These are phyloP conservation scores for Epirrita christyi DNA, from an alignment of 2,888 invertebrate species.

Conservation along the genomic window DNA sequence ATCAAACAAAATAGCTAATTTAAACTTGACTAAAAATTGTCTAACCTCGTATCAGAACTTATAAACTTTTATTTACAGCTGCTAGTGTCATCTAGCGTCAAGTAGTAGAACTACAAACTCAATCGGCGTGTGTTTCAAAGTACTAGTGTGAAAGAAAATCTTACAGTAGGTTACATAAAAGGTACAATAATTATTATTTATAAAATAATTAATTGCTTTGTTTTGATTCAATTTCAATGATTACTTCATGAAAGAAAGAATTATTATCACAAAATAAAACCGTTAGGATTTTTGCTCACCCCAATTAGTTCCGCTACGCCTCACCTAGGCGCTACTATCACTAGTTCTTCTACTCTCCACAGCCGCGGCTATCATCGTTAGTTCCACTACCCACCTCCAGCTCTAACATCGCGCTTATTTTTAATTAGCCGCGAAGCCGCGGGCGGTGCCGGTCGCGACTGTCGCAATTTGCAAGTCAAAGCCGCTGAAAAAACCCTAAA, in stretches of 20 bases:
- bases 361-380: conserved; percentile 16
- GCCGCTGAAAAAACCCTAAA: conserved; percentile 82
- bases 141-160: background rate
- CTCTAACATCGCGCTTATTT: conserved; percentile 62
- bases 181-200: no score
- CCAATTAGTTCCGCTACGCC: background rate
- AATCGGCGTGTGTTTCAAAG: background rate
- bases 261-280: no score
- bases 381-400: conserved; percentile 56
- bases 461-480: conserved; percentile 82
- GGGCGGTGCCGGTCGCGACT: conserved; percentile 52
- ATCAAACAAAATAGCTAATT: background rate
- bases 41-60: no score
- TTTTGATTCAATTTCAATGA: no score
- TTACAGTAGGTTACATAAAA: no score
- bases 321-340: background rate
- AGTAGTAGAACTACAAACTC: conserved; percentile 29
- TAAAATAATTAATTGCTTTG: no score
- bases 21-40: background rate
- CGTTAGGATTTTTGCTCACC: no score
- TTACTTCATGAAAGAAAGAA: no score
- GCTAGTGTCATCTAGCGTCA: conserved; percentile 41
- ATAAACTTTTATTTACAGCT: background rate
- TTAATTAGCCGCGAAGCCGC: conserved; percentile 65
- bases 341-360: conserved; percentile 20